These are phyloP conservation scores for Mesaphorura yosii DNA, from an alignment of 1,140 invertebrate species.

Conservation along the genomic window DNA sequence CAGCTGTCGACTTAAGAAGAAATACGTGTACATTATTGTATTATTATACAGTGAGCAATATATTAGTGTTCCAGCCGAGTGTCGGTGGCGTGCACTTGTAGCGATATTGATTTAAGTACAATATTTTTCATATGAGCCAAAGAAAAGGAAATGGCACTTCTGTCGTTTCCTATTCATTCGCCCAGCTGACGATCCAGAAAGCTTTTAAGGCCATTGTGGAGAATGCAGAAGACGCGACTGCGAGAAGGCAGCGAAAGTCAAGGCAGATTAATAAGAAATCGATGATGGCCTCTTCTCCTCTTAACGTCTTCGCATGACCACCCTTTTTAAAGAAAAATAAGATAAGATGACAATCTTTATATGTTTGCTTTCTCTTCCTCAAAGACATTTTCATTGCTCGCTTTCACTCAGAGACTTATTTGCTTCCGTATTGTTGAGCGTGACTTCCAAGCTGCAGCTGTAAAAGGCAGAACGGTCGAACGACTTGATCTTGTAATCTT, in stretches of 20 bases:
- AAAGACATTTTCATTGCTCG: not conserved
- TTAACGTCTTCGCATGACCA: not conserved
- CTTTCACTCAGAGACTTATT: slow-evolving; percentile 1
- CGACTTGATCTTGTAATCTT: too few relatives aligned
- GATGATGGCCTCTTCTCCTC: slow-evolving; percentile 9
- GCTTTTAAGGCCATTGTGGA: not conserved
- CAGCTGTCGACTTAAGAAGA: too few relatives aligned
- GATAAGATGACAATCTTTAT: slow-evolving; percentile 7
- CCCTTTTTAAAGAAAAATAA: too few relatives aligned
- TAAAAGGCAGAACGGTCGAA: too few relatives aligned
- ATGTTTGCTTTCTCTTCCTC: not conserved
- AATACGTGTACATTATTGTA: too few relatives aligned
- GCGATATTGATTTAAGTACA: slow-evolving; percentile 4
- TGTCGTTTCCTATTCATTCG: slow-evolving; percentile 13
- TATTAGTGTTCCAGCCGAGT: too few relatives aligned
- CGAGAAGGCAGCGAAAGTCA: not conserved
- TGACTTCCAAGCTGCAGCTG: too few relatives aligned
- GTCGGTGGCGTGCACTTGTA: too few relatives aligned
- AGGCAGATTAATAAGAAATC: slow-evolving; percentile 21
- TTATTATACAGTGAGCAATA: too few relatives aligned
- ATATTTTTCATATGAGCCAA: not conserved
- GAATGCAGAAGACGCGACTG: not conserved
- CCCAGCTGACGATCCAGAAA: slow-evolving; percentile 1
- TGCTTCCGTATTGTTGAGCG: not conserved
- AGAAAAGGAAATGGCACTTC: slow-evolving; percentile 12